Percentiles rank a stretch among this genome's conserved stretches.
These are phyloP conservation scores for Agapetus fuscipes DNA, from an alignment of 2,888 invertebrate genomes.

Conservation along the genomic window DNA sequence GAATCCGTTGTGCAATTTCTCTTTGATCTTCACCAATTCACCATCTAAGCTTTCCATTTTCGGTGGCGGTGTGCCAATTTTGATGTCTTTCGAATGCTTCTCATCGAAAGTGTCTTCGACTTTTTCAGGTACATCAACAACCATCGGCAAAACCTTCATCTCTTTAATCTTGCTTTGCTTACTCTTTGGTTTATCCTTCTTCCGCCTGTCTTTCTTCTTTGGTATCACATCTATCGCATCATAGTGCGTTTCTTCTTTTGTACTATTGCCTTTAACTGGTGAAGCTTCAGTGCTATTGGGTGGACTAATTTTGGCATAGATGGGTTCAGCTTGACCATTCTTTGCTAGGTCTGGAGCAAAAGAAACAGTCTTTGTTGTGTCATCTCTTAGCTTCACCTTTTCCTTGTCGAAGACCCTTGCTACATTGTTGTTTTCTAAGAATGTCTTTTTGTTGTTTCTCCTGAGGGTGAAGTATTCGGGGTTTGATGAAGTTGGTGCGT, in stretches of 20 bases:
- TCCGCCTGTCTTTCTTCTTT: slow-evolving; percentile 26
- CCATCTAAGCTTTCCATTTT: too few species aligned
- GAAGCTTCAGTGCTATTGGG: slow-evolving; percentile 36
- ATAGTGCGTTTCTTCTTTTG: slow-evolving; percentile 36
- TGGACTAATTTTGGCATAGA: slow-evolving; percentile 41
- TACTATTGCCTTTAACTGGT: slow-evolving; percentile 31
- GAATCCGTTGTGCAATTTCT: not conserved
- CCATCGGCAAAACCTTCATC: slow-evolving; percentile 10
- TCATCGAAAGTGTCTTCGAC: slow-evolving; percentile 8
- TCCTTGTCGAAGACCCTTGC: slow-evolving; percentile 8
- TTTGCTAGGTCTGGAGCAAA: slow-evolving; percentile 2
- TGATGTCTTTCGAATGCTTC: not conserved
- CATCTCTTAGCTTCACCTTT: slow-evolving; percentile 3
- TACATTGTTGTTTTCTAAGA: slow-evolving; percentile 32
- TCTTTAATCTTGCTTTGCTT: slow-evolving; percentile 17
- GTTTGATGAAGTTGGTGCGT: slow-evolving; percentile 29
- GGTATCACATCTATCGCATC: slow-evolving; percentile 44
- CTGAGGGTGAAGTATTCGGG: slow-evolving; percentile 44
- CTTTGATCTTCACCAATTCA: not conserved
- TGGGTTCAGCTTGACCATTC: slow-evolving; percentile 30
- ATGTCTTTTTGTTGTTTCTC: slow-evolving; percentile 36
- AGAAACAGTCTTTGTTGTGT: slow-evolving; percentile 4
- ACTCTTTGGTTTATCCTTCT: slow-evolving; percentile 15
- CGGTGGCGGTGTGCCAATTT: too few species aligned
- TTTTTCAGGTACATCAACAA: slow-evolving; percentile 1